phyloP scores from a whole-genome alignment of 2,113 vertebrate genomes.

The Catagonus wagneri region DNA sequence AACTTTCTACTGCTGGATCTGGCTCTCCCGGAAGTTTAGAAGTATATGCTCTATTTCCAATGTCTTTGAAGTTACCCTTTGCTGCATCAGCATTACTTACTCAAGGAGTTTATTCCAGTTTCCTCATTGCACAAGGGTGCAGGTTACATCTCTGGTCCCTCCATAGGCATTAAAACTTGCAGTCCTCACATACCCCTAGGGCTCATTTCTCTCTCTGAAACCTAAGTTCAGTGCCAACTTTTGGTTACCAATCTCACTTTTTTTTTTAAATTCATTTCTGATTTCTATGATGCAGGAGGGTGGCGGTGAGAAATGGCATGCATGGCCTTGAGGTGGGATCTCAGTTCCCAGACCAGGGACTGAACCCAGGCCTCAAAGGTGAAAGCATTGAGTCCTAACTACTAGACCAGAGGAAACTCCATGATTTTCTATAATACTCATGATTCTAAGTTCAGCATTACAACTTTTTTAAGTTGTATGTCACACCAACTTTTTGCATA shows the following conservation, averaged over 20 bases:
- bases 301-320: too few species aligned
- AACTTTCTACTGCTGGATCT: background rate
- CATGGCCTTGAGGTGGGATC: too few species aligned
- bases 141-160: background rate
- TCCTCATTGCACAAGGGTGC: background rate
- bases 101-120: background rate
- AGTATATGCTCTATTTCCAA: background rate
- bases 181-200: rapidly evolving
- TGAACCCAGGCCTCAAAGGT: too few species aligned
- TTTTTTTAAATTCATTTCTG: background rate
- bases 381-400: too few species aligned
- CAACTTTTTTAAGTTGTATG: background rate
- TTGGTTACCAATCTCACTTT: background rate
- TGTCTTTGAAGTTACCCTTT: background rate
- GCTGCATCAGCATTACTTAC: background rate
- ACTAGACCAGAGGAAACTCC: too few species aligned
- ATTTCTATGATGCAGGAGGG: background rate
- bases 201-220: background rate
- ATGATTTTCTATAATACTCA: background rate
- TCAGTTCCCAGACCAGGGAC: too few species aligned
- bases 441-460: background rate
- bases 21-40: background rate
- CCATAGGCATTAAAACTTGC: background rate
- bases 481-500: background rate
- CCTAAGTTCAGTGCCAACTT: background rate